These are phyloP conservation scores for Microhierax caerulescens DNA, from an alignment of 2,797 vertebrate species.

Conservation along the genomic window DNA sequence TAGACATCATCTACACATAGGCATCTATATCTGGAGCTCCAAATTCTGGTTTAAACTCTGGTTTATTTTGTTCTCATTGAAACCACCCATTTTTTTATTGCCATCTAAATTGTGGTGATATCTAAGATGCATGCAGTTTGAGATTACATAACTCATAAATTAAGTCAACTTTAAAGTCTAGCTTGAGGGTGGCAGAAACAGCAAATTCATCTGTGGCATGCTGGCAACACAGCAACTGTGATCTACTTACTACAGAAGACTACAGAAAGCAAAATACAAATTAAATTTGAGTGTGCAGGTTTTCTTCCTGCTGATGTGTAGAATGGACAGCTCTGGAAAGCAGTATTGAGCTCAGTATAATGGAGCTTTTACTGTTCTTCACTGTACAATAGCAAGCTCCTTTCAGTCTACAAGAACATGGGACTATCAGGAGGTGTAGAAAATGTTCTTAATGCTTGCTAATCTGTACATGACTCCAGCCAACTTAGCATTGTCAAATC, in stretches of 20 bases:
- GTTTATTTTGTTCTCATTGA: rapidly evolving
- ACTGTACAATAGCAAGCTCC: not conserved
- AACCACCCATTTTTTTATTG: not conserved
- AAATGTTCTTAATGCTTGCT: slow-evolving; percentile 22
- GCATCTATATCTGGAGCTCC: not conserved
- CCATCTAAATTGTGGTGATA: not conserved
- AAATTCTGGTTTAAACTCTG: not conserved
- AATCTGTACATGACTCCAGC: not conserved
- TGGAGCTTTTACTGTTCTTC: not conserved
- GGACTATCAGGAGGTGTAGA: not conserved
- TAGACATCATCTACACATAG: too few species aligned
- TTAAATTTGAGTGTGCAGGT: not conserved
- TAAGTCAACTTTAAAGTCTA: not conserved
- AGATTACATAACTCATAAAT: not conserved
- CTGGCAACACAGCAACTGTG: not conserved
- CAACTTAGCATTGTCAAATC: slow-evolving; percentile 48
- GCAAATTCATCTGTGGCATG: not conserved
- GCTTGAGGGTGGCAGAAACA: not conserved
- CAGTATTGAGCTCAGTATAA: not conserved
- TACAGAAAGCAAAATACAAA: not conserved
- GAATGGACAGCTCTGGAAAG: not conserved
- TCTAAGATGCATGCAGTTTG: not conserved
- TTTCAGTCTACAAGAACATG: not conserved
- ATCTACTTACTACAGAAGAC: not conserved
- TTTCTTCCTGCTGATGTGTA: not conserved